Conservation (phyloP, 2,113 vertebrate species). For the Callithrix jacchus region DNA sequence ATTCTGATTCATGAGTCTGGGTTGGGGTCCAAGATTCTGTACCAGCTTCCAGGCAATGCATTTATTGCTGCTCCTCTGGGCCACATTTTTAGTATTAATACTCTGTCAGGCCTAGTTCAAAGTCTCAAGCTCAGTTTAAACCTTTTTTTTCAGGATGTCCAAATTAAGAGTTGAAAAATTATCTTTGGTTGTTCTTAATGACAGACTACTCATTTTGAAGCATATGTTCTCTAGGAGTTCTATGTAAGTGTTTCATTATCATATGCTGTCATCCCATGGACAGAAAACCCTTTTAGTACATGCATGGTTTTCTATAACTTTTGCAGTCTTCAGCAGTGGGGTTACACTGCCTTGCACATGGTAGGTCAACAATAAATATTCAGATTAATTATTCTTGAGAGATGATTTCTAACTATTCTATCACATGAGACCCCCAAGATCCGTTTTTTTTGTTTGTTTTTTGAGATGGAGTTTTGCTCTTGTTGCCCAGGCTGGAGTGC, state of each 20-base stretch:
- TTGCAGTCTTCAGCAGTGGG: not conserved
- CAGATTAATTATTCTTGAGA: constrained; percentile 23
- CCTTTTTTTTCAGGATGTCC: not conserved
- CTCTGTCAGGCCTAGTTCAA: not conserved
- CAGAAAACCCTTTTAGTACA: not conserved
- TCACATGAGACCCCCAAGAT: not conserved
- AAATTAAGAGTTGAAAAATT: not conserved
- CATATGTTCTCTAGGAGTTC: not conserved
- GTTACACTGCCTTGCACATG: not conserved
- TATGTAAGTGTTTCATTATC: constrained; percentile 19
- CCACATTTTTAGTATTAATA: not conserved
- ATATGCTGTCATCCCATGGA: not conserved
- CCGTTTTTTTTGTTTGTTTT: no score
- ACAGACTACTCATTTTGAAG: not conserved
- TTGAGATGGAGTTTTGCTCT: no score
- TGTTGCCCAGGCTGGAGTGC: no score
- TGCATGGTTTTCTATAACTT: not conserved
- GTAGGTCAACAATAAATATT: not conserved
- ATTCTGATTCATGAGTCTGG: not conserved
- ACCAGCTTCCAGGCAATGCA: not conserved
- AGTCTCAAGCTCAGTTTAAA: constrained; percentile 15
- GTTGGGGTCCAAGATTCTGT: not conserved
- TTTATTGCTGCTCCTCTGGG: not conserved
- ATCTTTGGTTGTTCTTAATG: not conserved
- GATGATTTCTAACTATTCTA: not conserved